These are phyloP conservation scores for Diacarnus erythraeanus DNA, from an alignment of 37 sponge, comb jelly and placozoan genomes.

Conservation along the genomic window DNA sequence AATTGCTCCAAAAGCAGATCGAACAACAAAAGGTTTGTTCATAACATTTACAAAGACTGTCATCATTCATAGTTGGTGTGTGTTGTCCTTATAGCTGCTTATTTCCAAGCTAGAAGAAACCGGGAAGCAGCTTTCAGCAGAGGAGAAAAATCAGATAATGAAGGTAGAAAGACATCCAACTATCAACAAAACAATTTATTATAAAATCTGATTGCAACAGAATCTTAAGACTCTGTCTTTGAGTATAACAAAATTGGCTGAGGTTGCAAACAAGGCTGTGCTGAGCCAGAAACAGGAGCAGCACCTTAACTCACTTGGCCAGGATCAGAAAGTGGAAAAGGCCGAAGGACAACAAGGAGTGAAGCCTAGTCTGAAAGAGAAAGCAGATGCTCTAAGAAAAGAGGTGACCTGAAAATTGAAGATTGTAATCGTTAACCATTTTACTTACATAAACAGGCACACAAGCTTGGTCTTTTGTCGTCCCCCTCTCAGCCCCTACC, in stretches of 20 bases:
- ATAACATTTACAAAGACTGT: neutral
- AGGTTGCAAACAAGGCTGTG: conserved; percentile 41
- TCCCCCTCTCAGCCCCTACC: conserved; percentile 19
- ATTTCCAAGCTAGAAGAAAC: conserved; percentile 73
- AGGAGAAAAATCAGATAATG: conserved; percentile 68
- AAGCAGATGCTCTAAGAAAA: conserved; percentile 42
- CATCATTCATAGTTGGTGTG: no score
- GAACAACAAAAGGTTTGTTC: conserved; percentile 77
- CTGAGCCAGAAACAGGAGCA: conserved; percentile 8
- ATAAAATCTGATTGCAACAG: conserved; percentile 29
- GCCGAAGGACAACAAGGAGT: neutral
- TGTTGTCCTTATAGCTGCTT: conserved; percentile 45
- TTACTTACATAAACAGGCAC: conserved; percentile 34
- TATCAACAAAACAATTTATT: no score
- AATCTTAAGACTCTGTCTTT: conserved; percentile 54
- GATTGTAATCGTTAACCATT: no score
- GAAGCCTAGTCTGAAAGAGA: conserved; percentile 7
- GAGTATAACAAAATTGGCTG: conserved; percentile 42
- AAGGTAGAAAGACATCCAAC: no score
- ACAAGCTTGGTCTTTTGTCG: conserved; percentile 48
- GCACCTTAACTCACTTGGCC: no score
- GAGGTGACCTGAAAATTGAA: conserved; percentile 7
- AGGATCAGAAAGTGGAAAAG: neutral
- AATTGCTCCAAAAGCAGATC: conserved; percentile 67
- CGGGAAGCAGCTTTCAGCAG: conserved; percentile 53